Conservation (phyloP, 2,113 vertebrate species). For the Dinomys branickii region DNA sequence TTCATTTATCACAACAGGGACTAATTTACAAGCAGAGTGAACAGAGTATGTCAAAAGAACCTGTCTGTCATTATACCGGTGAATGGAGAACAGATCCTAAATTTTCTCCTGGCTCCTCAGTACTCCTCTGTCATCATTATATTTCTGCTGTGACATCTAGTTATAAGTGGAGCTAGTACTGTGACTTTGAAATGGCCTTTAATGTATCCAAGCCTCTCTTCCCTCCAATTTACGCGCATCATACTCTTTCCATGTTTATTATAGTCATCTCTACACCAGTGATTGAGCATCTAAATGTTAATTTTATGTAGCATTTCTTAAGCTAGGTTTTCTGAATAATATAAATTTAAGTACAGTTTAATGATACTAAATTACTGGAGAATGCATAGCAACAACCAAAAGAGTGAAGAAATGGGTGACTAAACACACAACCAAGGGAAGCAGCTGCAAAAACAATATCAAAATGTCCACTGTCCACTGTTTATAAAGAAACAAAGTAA, state of each 20-base stretch:
- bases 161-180: neutral
- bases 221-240: neutral
- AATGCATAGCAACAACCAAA: neutral
- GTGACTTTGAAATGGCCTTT: neutral
- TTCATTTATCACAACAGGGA: neutral
- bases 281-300: neutral
- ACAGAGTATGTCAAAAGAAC: neutral
- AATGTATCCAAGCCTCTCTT: neutral
- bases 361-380: neutral
- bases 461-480: neutral
- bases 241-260: neutral
- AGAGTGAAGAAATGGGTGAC: neutral
- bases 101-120: neutral
- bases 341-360: neutral
- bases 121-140: neutral
- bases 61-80: accelerated
- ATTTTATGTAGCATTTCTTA: neutral
- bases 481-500: neutral
- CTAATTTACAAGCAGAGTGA: neutral
- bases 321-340: neutral
- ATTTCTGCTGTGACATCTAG: neutral
- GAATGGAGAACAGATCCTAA: neutral
- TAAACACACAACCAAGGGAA: neutral
- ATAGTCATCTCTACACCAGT: neutral
- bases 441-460: neutral